Base-by-base conservation (phyloP, 2,113 vertebrate species). In the Amazona guildingii region DNA sequence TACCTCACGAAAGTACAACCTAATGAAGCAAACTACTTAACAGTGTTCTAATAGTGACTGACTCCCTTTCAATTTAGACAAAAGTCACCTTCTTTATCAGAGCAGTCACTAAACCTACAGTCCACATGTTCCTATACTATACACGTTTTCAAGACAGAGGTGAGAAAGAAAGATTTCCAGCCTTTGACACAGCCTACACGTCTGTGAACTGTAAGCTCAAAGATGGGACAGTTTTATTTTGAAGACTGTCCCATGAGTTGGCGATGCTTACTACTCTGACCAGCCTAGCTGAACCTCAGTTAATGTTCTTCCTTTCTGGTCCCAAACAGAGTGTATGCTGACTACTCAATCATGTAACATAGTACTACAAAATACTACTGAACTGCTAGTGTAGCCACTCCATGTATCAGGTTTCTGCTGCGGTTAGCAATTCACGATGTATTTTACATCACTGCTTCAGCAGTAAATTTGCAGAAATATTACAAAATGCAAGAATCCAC, bases 281-380 rank as follows among this genome's bases (percentile, higher is more conserved):
- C 59, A 62, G 61, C 19, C 59, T 63, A 37, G 19, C 41, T 83
- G 55, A 81, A 24, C 9, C 28, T 59, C 68, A 62, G 35, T 76
- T 83, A 83, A 21, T 57, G 83, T 44, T 78, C 72, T 61, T 61
- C 63, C 49, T 11, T 77, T 86, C 68, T 67, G 49, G 9, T 92
- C 41, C 39, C 41, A 59, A 43, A 67, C 15, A 74, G 33, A 52
- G 25, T 8, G 17, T 9, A 54, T 19, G 9, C 57, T 14, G 2
- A 43, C 20, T 61, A 43, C 61, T 11, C 1, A 1, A 46, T 4
- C n/a, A 33, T 35, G n/a, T 62, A 57, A 63, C 1, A 2, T 2
- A 59, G 37, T 59, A 43, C 39, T 62, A 70, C 64, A 52, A 52
- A 31, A 9, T 54, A 55, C 24, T 33, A 21, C 64, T 20, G n/a